Evolutionary conservation across 2,888 invertebrate genomes (phyloP), one percentile per base, ranked within the genome.

Genomic region (Barypeithes pellucidus): DNA sequence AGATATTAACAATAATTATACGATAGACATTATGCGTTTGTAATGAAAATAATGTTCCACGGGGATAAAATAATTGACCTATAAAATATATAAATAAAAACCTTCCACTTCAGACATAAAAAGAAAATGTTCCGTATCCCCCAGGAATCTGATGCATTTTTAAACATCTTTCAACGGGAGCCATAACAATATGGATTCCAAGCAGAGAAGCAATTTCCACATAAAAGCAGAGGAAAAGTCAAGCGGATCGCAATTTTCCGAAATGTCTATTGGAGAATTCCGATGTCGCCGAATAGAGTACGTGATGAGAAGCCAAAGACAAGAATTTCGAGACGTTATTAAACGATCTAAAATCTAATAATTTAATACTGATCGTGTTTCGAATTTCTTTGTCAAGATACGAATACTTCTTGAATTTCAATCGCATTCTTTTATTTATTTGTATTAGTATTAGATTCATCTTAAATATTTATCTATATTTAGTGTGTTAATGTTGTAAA

Each of bases 261-360:
- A 81, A 82, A 84, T 82, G 83, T 82, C 81, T 84, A 84, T 83
- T 82, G 84, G 82, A 81, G 82, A 85, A 84, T 82, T 82, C 81
- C 82, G 81, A 83, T 83, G 81, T 82, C 81, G 80, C 79, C 80
- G 80, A 84, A 83, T 83, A 81, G 82, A 80, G 82, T 82, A 84
- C 84, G 84, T 84, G 84, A 84, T 82, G 79, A 77, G 82, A 82
- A 81, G 78, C 72, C 77, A 72, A 76, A 74, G 72, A 63, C 72
- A 60, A 68, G 78, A 80, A 77, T 80, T 77, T 72, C 72, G 75
- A 54, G 78, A 75, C 76, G 76, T 76, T 80, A 80, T 79, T 79
- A 80, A 79, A 80, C 76, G 74, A 76, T 77, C 66, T 72, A 74
- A 76, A 77, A 78, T 77, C 67, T 75, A 75, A 75, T 75, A 73